These are phyloP conservation scores for Spilogale gracilis DNA, from an alignment of 2,113 vertebrate genomes.

Conservation along the genomic window DNA sequence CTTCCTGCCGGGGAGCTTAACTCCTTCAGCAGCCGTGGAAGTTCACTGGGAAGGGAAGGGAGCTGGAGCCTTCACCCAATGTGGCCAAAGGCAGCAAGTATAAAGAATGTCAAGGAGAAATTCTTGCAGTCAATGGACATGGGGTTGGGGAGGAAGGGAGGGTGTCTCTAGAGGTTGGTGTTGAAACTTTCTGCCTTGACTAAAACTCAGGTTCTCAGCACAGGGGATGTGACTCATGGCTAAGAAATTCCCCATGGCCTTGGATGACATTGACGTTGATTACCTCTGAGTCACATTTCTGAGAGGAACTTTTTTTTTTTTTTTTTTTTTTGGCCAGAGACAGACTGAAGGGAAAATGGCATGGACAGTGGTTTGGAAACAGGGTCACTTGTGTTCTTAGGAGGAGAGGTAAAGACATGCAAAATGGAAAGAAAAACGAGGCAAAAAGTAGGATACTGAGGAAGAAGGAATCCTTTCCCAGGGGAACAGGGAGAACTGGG, in stretches of 20 bases:
- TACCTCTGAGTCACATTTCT: conserved; percentile 74
- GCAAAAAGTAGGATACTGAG: background rate
- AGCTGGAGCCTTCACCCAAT: background rate
- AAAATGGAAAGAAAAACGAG: conserved; percentile 64
- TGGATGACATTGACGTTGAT: conserved; percentile 82
- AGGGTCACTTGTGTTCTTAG: conserved; percentile 67
- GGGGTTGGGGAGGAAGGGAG: background rate
- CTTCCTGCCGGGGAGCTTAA: background rate
- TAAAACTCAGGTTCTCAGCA: conserved; percentile 76
- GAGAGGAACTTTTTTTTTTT: conserved; percentile 64
- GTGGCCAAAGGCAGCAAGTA: background rate
- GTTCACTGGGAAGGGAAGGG: conserved; percentile 15
- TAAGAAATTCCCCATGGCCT: conserved; percentile 74
- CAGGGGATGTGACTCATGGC: conserved; percentile 72
- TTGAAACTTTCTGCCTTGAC: conserved; percentile 75
- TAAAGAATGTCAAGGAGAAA: background rate
- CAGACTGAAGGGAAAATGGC: conserved; percentile 73
- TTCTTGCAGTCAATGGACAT: conserved; percentile 59
- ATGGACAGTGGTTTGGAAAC: conserved; percentile 69
- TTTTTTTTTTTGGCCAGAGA: conserved; percentile 44
- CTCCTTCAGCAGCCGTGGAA: background rate
- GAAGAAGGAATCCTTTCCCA: background rate
- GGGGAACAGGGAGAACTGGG: background rate
- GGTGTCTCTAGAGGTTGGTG: conserved; percentile 55
- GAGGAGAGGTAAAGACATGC: conserved; percentile 30